phyloP scores from a whole-genome alignment of 2,797 vertebrate genomes.

The Cryptoprocta ferox region DNA sequence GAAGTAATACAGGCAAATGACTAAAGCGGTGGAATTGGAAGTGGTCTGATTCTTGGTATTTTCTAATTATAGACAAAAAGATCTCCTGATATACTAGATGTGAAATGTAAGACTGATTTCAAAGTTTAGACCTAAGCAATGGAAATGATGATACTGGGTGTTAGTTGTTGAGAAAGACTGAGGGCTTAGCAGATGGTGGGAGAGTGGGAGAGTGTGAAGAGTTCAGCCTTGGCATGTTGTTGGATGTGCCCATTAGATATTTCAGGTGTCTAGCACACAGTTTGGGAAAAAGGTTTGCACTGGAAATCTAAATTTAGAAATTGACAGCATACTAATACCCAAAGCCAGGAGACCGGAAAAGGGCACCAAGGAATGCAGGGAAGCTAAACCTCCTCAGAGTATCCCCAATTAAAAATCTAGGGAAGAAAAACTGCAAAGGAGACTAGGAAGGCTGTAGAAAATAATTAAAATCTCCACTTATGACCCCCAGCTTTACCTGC shows the following conservation, averaged over 20 bases:
- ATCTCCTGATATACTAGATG: background rate
- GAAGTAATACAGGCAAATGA: background rate
- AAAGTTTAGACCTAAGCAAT: background rate
- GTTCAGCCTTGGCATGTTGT: background rate
- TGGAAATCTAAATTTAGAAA: constrained; percentile 11
- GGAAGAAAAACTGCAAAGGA: background rate
- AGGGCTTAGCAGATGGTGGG: background rate
- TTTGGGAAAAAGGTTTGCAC: background rate
- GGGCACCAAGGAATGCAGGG: background rate
- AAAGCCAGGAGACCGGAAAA: background rate
- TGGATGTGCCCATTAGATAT: background rate
- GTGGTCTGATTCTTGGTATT: background rate
- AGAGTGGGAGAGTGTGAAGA: background rate
- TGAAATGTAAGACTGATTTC: background rate
- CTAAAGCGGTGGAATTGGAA: background rate
- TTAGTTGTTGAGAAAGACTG: background rate
- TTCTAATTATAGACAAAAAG: background rate
- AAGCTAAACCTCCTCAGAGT: background rate
- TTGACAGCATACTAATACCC: background rate
- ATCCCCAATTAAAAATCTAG: background rate
- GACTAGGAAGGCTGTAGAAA: background rate
- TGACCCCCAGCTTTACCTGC: background rate
- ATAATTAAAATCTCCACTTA: background rate
- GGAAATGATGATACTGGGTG: background rate
- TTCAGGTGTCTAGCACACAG: background rate